Evolutionary conservation across 2,797 vertebrate species (phyloP).

Genomic region (Hapalemur alaotrensis): DNA sequence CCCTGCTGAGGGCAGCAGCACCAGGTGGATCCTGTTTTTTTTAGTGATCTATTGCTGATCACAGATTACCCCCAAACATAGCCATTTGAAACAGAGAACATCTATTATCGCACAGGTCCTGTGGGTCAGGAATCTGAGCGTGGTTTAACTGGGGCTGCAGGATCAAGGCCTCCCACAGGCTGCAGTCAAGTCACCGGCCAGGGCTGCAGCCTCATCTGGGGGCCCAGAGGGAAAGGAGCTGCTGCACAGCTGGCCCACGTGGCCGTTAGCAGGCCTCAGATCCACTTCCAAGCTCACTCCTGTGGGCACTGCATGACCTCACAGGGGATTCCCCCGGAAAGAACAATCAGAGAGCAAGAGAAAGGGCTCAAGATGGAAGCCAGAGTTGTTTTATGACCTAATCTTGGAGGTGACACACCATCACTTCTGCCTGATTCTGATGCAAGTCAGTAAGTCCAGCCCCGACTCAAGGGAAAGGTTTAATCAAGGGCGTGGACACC

Average conservation of each 20-base stretch:
- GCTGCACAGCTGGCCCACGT: not conserved
- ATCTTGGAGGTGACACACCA: not conserved
- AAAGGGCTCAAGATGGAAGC: not conserved
- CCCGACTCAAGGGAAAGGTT: too few species aligned
- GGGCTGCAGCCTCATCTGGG: not conserved
- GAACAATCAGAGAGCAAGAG: not conserved
- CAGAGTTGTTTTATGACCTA: not conserved
- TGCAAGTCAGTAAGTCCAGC: not conserved
- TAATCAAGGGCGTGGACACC: not conserved
- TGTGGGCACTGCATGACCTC: not conserved
- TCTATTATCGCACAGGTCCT: not conserved
- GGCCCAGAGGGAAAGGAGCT: too few species aligned
- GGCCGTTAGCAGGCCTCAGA: not conserved
- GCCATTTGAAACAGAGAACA: not conserved
- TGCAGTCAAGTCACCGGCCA: not conserved
- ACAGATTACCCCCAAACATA: too few species aligned
- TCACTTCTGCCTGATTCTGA: not conserved
- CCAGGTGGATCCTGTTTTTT: not conserved
- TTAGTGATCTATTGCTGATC: not conserved
- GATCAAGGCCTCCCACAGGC: not conserved
- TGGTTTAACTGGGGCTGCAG: not conserved
- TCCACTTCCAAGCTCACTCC: rapidly evolving
- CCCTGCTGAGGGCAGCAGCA: not conserved
- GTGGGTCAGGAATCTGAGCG: not conserved
- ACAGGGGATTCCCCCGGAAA: not conserved